Conservation (phyloP, 2,888 invertebrate genomes). For the Cylloceria caligata region DNA sequence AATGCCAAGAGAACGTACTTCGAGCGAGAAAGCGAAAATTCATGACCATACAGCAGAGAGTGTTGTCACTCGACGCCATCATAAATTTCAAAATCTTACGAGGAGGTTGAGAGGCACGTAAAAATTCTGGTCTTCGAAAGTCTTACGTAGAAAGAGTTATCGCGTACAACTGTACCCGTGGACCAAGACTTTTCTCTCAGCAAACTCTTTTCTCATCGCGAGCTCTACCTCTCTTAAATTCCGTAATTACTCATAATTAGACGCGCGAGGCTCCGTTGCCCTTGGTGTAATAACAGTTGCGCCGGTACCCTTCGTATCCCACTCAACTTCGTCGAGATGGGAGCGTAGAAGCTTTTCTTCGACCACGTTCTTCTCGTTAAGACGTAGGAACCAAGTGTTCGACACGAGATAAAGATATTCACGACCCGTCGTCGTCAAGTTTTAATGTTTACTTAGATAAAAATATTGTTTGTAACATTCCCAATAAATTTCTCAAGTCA, state of each 20-base stretch:
- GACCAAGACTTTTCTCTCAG: constrained; percentile 27
- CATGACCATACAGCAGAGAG: constrained; percentile 29
- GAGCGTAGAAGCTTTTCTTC: constrained; percentile 21
- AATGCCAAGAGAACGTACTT: neutral
- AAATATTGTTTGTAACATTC: neutral
- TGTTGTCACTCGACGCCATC: constrained; percentile 46
- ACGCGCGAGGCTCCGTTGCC: constrained; percentile 46
- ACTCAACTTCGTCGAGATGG: constrained; percentile 35
- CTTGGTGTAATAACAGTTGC: constrained; percentile 47
- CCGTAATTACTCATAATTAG: constrained; percentile 66
- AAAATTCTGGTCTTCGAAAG: constrained; percentile 22
- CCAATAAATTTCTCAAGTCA: neutral
- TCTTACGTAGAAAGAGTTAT: constrained; percentile 20
- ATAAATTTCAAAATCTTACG: constrained; percentile 51
- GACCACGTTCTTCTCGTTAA: constrained; percentile 6
- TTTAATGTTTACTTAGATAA: neutral
- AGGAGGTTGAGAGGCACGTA: constrained; percentile 2
- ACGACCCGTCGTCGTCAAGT: constrained; percentile 9
- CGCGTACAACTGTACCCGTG: neutral
- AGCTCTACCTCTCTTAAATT: constrained; percentile 54
- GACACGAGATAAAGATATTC: constrained; percentile 16
- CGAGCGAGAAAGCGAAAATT: constrained; percentile 33
- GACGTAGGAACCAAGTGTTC: neutral
- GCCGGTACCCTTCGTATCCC: neutral
- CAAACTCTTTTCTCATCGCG: constrained; percentile 24